A percentile compares a stretch with the other conserved stretches of the same genome.
phyloP scores from a whole-genome alignment of 2,113 vertebrate species.

The Phocoena phocoena region DNA sequence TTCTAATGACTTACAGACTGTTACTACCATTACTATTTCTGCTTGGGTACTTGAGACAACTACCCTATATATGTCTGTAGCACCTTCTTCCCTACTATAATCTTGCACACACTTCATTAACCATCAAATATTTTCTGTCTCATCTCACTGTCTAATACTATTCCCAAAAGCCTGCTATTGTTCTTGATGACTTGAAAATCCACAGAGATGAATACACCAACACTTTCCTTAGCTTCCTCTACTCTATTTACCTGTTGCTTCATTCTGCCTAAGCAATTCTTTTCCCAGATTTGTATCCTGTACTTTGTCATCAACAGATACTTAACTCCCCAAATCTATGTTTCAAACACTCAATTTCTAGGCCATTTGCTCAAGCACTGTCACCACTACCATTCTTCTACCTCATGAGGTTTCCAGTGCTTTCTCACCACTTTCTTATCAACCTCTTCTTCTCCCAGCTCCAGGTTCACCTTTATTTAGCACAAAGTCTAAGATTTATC shows the following conservation, averaged over 20 bases:
- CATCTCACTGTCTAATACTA: neutral
- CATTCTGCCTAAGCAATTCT: neutral
- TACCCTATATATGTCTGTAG: neutral
- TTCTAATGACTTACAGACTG: neutral
- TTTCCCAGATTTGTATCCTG: neutral
- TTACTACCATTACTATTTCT: neutral
- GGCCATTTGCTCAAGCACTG: neutral
- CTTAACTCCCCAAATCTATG: neutral
- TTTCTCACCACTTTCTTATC: neutral
- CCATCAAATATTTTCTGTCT: neutral
- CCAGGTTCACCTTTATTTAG: neutral
- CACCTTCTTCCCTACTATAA: neutral
- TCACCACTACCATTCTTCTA: neutral
- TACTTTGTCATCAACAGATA: neutral
- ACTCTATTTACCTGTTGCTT: neutral
- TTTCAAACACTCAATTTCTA: neutral
- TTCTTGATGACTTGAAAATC: neutral
- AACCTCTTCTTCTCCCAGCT: neutral
- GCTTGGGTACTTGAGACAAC: neutral
- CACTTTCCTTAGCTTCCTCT: neutral
- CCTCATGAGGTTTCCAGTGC: neutral
- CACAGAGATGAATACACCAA: neutral
- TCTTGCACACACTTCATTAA: neutral
- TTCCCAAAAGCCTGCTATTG: neutral
- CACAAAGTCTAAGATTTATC: neutral